Conservation (phyloP, 2,797 vertebrate species). For the Picus viridis region DNA sequence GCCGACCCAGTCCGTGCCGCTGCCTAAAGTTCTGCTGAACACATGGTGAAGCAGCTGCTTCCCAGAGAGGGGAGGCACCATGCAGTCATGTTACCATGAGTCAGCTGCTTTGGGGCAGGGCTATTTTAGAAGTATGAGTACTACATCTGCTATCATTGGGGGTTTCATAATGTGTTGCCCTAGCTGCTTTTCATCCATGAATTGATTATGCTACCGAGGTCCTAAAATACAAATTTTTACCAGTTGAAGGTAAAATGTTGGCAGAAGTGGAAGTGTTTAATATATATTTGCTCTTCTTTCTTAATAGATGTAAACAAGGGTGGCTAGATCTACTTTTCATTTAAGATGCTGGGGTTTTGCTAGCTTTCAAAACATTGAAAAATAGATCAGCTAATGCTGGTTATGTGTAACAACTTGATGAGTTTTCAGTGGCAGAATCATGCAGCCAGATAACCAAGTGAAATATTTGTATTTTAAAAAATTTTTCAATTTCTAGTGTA, state of each 20-base stretch:
- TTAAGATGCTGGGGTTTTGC: not conserved
- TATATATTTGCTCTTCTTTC: not conserved
- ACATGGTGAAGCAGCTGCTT: slow-evolving; percentile 50
- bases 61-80: not conserved
- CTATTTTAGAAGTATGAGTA: slow-evolving; percentile 56
- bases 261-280: not conserved
- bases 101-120: slow-evolving; percentile 66
- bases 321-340: not conserved
- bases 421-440: not conserved
- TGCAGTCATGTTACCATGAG: slow-evolving; percentile 23
- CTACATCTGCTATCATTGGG: slow-evolving; percentile 21
- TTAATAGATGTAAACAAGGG: not conserved
- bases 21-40: slow-evolving; percentile 44
- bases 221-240: not conserved
- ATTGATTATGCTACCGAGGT: not conserved
- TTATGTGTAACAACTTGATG: not conserved
- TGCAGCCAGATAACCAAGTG: not conserved
- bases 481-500: not conserved
- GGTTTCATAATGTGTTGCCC: not conserved
- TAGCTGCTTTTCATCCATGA: not conserved
- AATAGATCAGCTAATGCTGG: not conserved
- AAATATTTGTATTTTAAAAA: not conserved
- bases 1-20: not conserved
- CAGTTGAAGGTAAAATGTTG: not conserved
- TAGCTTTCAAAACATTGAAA: not conserved